Conservation (phyloP, 2,113 vertebrate genomes). For the Poeciliopsis turrubarensis region DNA sequence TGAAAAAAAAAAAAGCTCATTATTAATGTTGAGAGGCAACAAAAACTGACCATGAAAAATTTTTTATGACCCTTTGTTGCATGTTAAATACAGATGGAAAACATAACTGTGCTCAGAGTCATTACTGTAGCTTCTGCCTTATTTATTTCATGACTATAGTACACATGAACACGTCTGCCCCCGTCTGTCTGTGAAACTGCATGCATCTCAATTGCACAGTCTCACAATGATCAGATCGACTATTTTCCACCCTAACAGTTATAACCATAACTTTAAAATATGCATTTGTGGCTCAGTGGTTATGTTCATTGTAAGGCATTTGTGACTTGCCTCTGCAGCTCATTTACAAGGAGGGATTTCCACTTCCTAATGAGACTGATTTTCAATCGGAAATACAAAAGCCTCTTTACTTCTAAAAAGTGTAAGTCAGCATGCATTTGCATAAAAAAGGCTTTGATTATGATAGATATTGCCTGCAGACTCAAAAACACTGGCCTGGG, state of each 20-base stretch:
- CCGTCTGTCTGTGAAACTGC: not conserved
- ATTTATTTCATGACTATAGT: constrained; percentile 10
- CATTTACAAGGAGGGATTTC: constrained; percentile 56
- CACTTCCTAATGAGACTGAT: constrained; percentile 70
- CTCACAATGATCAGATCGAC: constrained; percentile 15
- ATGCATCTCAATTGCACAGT: not conserved
- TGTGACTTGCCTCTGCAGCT: constrained; percentile 51
- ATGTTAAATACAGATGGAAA: constrained; percentile 21
- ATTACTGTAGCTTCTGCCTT: constrained; percentile 21
- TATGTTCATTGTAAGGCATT: constrained; percentile 24
- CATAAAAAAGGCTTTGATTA: constrained; percentile 75
- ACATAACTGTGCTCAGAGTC: constrained; percentile 19
- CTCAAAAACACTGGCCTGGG: constrained; percentile 68
- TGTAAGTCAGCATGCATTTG: constrained; percentile 76
- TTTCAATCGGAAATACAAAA: constrained; percentile 69
- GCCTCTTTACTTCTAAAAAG: constrained; percentile 63
- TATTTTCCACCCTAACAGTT: constrained; percentile 19
- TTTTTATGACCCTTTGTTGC: not conserved
- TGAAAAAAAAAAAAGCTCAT: constrained; percentile 4
- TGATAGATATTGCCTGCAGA: constrained; percentile 70
- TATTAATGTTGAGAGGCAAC: constrained; percentile 26
- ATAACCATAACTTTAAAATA: constrained; percentile 15
- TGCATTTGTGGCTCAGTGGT: constrained; percentile 33
- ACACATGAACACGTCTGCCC: constrained; percentile 7
- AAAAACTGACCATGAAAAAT: constrained; percentile 35